Evolutionary conservation across 2,797 vertebrate genomes (phyloP).

Genomic region (Neopelma chrysocephalum): DNA sequence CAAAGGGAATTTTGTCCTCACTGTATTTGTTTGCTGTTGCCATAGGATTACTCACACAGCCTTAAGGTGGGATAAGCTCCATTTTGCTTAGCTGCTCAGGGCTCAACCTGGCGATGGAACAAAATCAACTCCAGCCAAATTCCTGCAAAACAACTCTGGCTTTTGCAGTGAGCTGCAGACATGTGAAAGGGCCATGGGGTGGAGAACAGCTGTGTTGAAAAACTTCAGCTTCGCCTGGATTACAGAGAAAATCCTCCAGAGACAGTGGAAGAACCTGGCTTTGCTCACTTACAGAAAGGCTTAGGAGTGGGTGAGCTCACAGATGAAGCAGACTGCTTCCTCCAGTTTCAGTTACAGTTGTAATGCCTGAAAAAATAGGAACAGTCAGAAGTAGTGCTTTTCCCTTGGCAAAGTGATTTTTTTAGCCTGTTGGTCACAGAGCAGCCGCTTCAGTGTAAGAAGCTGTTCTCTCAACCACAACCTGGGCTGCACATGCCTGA

Average conservation of each 20-base stretch:
- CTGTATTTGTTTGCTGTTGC: slow-evolving; percentile 34
- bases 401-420: not conserved
- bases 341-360: not conserved
- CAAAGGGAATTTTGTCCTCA: not conserved
- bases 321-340: not conserved
- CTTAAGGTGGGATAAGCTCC: not conserved
- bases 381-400: not conserved
- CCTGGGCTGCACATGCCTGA: not conserved
- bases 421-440: not conserved
- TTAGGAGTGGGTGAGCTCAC: not conserved
- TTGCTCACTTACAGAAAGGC: not conserved
- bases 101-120: not conserved
- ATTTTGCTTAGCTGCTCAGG: not conserved
- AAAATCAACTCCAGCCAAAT: not conserved
- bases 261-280: not conserved
- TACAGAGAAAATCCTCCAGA: not conserved
- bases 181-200: not conserved
- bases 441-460: not conserved
- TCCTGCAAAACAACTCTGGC: not conserved
- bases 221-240: not conserved
- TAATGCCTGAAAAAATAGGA: not conserved
- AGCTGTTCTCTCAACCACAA: not conserved
- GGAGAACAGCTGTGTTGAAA: not conserved
- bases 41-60: not conserved
- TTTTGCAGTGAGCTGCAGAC: not conserved